A percentile compares a stretch with the other conserved stretches of the same genome.
Conservation (phyloP, 2,888 invertebrate genomes). For the Acanthococcus lagerstroemiae region DNA sequence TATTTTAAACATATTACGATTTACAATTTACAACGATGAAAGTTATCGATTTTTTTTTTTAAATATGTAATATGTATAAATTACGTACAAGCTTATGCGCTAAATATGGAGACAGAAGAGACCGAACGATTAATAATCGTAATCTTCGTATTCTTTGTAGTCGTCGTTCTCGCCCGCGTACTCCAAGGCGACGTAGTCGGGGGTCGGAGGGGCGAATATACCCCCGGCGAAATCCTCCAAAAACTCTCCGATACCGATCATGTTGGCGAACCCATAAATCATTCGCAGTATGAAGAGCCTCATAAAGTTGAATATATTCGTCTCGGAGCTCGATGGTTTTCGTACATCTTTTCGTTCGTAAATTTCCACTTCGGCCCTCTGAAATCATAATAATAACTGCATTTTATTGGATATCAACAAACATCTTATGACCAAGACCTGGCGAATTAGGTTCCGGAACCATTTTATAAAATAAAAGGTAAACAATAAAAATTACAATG, state of each 20-base stretch:
- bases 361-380: background rate
- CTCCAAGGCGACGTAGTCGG: constrained; percentile 16
- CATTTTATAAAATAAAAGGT: too few relatives aligned
- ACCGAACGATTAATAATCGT: constrained; percentile 25
- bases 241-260: constrained; percentile 32
- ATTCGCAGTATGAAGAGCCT: constrained; percentile 29
- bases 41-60: too few relatives aligned
- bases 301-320: constrained; percentile 33
- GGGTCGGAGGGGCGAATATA: constrained; percentile 31
- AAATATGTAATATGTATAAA: too few relatives aligned
- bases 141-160: constrained; percentile 21
- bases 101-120: background rate
- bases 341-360: constrained; percentile 15
- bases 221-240: constrained; percentile 32
- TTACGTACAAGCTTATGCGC: too few relatives aligned
- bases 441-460: too few relatives aligned
- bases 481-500: too few relatives aligned
- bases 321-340: constrained; percentile 24
- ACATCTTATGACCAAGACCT: too few relatives aligned
- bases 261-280: constrained; percentile 33
- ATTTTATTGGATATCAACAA: too few relatives aligned
- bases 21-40: too few relatives aligned
- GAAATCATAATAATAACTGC: too few relatives aligned
- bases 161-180: constrained; percentile 17
- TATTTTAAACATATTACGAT: too few relatives aligned